phyloP scores from a whole-genome alignment of 2,888 invertebrate species.

The Aphodius sticticus region DNA sequence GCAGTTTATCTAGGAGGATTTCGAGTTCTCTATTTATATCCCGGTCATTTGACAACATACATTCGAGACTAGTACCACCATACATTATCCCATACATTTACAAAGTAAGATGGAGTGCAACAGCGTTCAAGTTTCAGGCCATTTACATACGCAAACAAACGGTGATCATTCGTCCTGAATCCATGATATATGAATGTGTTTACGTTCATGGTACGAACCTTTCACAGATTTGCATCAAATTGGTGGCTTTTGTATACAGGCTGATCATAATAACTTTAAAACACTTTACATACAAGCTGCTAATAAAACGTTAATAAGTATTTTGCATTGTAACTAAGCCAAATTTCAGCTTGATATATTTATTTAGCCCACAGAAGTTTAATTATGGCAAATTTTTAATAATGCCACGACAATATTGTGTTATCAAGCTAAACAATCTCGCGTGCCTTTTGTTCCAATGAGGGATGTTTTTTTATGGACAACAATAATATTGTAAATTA shows the following conservation, averaged over 20 bases:
- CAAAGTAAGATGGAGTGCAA: background rate
- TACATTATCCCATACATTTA: background rate
- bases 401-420: too few species aligned
- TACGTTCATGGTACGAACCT: background rate
- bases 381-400: too few species aligned
- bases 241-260: background rate
- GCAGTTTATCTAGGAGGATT: background rate
- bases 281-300: too few species aligned
- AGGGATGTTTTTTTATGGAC: too few species aligned
- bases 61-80: background rate
- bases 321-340: too few species aligned
- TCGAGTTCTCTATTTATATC: background rate
- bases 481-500: too few species aligned
- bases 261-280: background rate
- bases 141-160: conserved; percentile 4
- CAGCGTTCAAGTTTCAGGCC: background rate
- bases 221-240: background rate
- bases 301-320: too few species aligned
- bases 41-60: background rate
- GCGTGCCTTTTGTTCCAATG: too few species aligned
- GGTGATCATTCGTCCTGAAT: background rate
- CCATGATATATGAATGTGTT: background rate
- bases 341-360: too few species aligned
- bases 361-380: too few species aligned
- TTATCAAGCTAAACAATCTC: too few species aligned